phyloP scores from a whole-genome alignment of 2,888 invertebrate species.

The Catocala nupta region DNA sequence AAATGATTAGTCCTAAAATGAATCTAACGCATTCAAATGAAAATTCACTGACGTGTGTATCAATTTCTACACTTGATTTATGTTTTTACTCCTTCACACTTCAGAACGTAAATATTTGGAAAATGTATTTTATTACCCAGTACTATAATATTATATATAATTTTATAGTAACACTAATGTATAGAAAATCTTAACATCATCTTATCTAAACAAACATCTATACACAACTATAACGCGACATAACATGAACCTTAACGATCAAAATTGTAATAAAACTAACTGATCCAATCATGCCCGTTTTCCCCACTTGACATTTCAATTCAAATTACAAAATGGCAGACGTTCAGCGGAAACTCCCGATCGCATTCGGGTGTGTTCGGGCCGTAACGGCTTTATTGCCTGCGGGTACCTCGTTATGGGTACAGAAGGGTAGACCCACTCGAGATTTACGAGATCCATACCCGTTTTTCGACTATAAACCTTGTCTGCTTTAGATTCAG shows the following conservation, averaged over 20 bases:
- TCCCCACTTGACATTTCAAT: slow-evolving; percentile 62
- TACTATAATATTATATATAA: too few relatives aligned
- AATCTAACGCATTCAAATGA: too few relatives aligned
- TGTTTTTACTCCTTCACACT: too few relatives aligned
- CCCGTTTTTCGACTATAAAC: slow-evolving; percentile 29
- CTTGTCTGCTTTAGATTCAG: slow-evolving; percentile 26
- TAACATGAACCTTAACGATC: slow-evolving; percentile 27
- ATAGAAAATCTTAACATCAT: too few relatives aligned
- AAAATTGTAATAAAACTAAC: slow-evolving; percentile 55
- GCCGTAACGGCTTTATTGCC: slow-evolving; percentile 58
- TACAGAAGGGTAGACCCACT: slow-evolving; percentile 29
- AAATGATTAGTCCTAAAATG: too few relatives aligned
- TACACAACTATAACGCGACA: slow-evolving; percentile 7
- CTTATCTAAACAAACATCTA: not conserved
- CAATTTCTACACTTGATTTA: too few relatives aligned
- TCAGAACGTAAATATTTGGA: too few relatives aligned
- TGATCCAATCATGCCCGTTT: slow-evolving; percentile 51
- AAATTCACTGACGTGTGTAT: too few relatives aligned
- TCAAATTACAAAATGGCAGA: slow-evolving; percentile 51
- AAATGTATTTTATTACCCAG: too few relatives aligned
- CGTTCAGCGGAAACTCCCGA: slow-evolving; percentile 43
- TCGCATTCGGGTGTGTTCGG: slow-evolving; percentile 46
- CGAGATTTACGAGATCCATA: slow-evolving; percentile 53
- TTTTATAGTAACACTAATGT: too few relatives aligned
- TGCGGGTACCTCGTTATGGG: slow-evolving; percentile 53